phyloP scores from a whole-genome alignment of 2,797 vertebrate species.

The Aotus griseimembra region DNA sequence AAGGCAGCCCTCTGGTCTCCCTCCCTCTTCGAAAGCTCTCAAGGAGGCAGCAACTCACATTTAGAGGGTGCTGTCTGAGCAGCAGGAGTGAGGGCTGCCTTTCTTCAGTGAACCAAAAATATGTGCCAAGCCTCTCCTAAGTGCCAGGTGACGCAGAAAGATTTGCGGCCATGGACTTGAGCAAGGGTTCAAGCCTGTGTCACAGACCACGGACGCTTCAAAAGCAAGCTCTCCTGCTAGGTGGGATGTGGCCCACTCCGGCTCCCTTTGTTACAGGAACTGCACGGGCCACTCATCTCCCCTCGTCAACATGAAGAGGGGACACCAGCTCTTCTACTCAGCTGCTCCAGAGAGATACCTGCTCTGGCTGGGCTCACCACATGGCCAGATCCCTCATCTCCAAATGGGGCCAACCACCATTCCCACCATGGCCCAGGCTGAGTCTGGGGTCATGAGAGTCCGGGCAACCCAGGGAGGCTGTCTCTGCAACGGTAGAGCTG shows the following conservation, averaged over 20 bases:
- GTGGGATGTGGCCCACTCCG: neutral
- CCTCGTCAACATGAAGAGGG: accelerated
- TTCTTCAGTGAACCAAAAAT: neutral
- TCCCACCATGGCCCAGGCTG: accelerated
- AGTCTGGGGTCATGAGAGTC: neutral
- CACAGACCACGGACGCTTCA: neutral
- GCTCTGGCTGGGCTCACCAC: neutral
- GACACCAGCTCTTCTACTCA: neutral
- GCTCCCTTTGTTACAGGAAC: neutral
- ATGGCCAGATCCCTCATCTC: neutral
- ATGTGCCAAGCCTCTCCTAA: accelerated
- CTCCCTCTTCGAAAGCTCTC: neutral
- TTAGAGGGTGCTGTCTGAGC: neutral
- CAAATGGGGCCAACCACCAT: neutral
- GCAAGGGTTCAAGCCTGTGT: neutral
- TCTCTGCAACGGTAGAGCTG: neutral
- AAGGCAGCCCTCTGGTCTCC: neutral
- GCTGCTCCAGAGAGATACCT: neutral
- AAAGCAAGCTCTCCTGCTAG: neutral
- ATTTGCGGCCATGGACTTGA: too few species aligned
- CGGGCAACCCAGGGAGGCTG: neutral
- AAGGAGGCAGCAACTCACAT: accelerated
- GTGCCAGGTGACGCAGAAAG: neutral
- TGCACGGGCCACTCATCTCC: accelerated
- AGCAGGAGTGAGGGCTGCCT: neutral